phyloP scores from a whole-genome alignment of 2,888 invertebrate genomes.

The Polylopha cassiicola region DNA sequence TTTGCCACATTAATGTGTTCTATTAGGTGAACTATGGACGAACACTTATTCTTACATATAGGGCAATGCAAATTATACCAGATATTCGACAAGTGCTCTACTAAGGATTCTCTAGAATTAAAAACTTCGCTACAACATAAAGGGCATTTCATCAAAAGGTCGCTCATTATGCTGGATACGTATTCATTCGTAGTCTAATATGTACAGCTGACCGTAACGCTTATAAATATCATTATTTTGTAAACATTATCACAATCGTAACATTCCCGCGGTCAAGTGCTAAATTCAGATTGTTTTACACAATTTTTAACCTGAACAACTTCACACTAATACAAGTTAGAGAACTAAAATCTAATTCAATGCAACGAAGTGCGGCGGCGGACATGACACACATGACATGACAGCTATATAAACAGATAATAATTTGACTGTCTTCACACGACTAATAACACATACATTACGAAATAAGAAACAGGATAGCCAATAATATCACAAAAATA shows the following conservation, averaged over 20 bases:
- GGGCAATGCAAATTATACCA: slow-evolving; percentile 77
- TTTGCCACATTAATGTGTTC: slow-evolving; percentile 73
- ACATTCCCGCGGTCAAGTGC: slow-evolving; percentile 35
- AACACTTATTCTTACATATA: slow-evolving; percentile 73
- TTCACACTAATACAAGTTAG: slow-evolving; percentile 68
- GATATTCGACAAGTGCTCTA: slow-evolving; percentile 70
- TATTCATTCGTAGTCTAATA: slow-evolving; percentile 21
- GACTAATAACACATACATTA: too few relatives aligned
- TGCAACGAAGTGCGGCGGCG: slow-evolving; percentile 30
- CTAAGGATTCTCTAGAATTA: slow-evolving; percentile 72
- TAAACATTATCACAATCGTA: slow-evolving; percentile 41
- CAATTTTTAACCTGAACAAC: slow-evolving; percentile 60
- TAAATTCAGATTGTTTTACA: slow-evolving; percentile 58
- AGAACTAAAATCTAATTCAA: slow-evolving; percentile 36
- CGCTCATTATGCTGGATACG: slow-evolving; percentile 64
- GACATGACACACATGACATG: slow-evolving; percentile 24
- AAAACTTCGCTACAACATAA: slow-evolving; percentile 81
- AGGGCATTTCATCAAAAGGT: slow-evolving; percentile 73
- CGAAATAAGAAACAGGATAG: too few relatives aligned
- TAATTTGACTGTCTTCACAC: too few relatives aligned
- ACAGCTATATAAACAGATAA: slow-evolving; percentile 19
- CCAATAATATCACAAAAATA: too few relatives aligned
- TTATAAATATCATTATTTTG: slow-evolving; percentile 36
- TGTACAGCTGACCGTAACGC: slow-evolving; percentile 6
- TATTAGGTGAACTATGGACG: slow-evolving; percentile 72